These are phyloP conservation scores for Echeneis naucrates DNA, from an alignment of 2,797 vertebrate genomes.

Conservation along the genomic window DNA sequence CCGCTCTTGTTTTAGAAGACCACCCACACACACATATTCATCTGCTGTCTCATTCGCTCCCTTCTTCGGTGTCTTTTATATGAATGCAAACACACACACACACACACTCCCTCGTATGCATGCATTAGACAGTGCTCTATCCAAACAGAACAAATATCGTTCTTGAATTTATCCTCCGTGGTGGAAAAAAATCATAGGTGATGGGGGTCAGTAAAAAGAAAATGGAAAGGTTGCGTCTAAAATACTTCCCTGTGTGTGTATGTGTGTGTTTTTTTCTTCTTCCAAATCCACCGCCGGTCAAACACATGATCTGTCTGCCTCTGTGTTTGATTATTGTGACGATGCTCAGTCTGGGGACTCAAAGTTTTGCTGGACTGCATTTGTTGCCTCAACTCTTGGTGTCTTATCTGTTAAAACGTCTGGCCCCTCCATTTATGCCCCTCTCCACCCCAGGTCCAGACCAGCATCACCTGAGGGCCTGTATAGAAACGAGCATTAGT, in stretches of 20 bases:
- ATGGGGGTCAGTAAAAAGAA: slow-evolving; percentile 41
- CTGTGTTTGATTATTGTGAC: slow-evolving; percentile 69
- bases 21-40: slow-evolving; percentile 90
- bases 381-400: slow-evolving; percentile 78
- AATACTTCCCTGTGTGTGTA: slow-evolving; percentile 12
- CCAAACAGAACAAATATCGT: slow-evolving; percentile 89
- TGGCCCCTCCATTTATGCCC: slow-evolving; percentile 15
- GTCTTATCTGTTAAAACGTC: slow-evolving; percentile 72
- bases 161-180: slow-evolving; percentile 64
- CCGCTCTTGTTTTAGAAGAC: slow-evolving; percentile 84
- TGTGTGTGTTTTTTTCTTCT: too few species aligned
- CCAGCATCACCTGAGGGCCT: slow-evolving; percentile 27
- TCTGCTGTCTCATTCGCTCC: slow-evolving; percentile 72
- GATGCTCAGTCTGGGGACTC: slow-evolving; percentile 57
- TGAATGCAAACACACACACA: slow-evolving; percentile 23
- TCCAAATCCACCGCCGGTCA: slow-evolving; percentile 19
- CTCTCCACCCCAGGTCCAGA: slow-evolving; percentile 26
- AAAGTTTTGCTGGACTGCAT: slow-evolving; percentile 60
- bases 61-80: slow-evolving; percentile 62
- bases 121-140: slow-evolving; percentile 76
- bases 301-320: slow-evolving; percentile 33
- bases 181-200: slow-evolving; percentile 56
- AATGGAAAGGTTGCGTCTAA: slow-evolving; percentile 40
- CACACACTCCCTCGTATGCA: slow-evolving; percentile 36
- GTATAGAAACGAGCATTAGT: slow-evolving; percentile 24